Evolutionary conservation across 2,113 vertebrate species (phyloP), one percentile per base, ranked within the genome.

Genomic region (Perognathus longimembris): DNA sequence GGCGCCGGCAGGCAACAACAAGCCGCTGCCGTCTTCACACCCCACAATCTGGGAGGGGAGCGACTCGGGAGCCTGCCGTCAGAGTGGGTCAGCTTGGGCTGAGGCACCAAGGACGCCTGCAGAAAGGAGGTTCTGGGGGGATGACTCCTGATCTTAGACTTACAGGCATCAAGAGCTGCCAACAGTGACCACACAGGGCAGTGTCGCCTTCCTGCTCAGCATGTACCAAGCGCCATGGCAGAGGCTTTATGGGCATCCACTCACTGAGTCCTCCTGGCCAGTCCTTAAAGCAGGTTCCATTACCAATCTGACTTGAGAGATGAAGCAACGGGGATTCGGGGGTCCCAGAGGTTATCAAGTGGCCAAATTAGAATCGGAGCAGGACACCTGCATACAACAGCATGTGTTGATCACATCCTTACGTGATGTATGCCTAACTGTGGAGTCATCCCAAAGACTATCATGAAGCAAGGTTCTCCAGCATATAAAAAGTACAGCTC

Each of bases 311-410:
- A 40, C 61, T 84, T 93, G 64, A 89, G 7, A 76, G 22, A 74
- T 45, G 77, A 92, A 54, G 18, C 30, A 59, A 87, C 61, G 6
- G 42, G 73, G 34, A 64, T 24, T 79, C 32, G 85, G 94, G 7
- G 45, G 45, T 91, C 63, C 45, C 6, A 67, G 34, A 69, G 18
- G 17, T 67, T 50, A 50, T 9, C 3, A 90, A 79, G 18, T 54
- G 50, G 32, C 26, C 70, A 24, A 85, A 77, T 28, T 69, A 30
- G n/a, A 82, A 85, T 92, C 20, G 85, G 88, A 93, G 70, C 24
- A 85, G 17, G 61, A 38, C 45, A 76, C 36, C 6, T 22, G 7
- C 17, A 70, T 34, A 21, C 10, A 8, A 21, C 10, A 8, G 9
- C 6, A 15, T 6, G 10, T 24, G n/a, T 7, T 75, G 70, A 21